A percentile compares a stretch with the other conserved stretches of the same genome.
Evolutionary conservation across 1,140 invertebrate species (phyloP).

Genomic region (Antheraea mylitta): DNA sequence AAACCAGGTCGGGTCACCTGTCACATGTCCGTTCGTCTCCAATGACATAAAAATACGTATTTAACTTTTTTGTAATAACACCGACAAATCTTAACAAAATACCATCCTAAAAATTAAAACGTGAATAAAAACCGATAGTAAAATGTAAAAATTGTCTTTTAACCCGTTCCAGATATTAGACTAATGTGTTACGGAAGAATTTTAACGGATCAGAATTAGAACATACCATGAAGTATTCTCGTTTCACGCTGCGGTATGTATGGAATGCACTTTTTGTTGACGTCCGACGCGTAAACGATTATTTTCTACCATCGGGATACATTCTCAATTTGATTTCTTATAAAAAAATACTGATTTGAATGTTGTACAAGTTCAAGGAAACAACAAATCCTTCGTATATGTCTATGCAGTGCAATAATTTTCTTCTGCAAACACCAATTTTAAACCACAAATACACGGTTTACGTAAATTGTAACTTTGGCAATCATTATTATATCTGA

Average conservation of each 20-base stretch:
- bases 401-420: too few species aligned
- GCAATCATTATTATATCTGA: too few species aligned
- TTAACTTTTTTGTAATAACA: too few species aligned
- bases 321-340: conserved; percentile 35
- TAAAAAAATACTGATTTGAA: background rate
- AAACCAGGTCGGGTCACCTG: too few species aligned
- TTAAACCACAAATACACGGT: too few species aligned
- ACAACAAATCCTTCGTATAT: too few species aligned
- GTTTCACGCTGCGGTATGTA: conserved; percentile 43
- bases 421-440: too few species aligned
- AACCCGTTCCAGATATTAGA: conserved; percentile 17
- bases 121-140: background rate
- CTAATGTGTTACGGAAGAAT: conserved; percentile 48
- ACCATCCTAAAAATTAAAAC: too few species aligned
- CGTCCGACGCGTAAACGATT: conserved; percentile 40
- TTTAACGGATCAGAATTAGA: conserved; percentile 41
- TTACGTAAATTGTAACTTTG: too few species aligned
- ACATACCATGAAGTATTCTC: conserved; percentile 50
- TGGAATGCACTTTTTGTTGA: conserved; percentile 52
- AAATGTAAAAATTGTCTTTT: conserved; percentile 11
- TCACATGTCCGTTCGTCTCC: too few species aligned
- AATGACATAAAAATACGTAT: too few species aligned
- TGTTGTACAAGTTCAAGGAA: background rate
- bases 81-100: too few species aligned
- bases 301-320: conserved; percentile 32